These are phyloP conservation scores for Fundulus diaphanus DNA, from an alignment of 2,797 vertebrate genomes.

Conservation along the genomic window DNA sequence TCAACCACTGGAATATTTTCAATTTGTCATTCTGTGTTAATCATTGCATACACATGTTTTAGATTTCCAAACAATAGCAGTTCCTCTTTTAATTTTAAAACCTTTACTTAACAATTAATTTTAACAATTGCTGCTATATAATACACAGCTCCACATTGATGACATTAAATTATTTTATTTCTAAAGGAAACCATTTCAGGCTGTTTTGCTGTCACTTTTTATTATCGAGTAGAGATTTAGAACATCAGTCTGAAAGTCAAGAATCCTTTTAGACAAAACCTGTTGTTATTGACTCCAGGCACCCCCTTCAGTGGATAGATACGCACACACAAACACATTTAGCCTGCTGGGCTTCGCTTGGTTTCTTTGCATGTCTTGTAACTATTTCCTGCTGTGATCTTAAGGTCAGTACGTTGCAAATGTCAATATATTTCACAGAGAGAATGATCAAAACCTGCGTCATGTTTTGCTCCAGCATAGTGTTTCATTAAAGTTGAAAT, in stretches of 20 bases:
- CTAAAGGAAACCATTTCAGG: background rate
- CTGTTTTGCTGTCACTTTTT: background rate
- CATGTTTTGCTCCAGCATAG: background rate
- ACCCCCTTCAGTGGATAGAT: background rate
- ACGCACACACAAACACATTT: background rate
- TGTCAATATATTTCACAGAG: background rate
- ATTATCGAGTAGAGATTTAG: background rate
- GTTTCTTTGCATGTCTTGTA: slow-evolving; percentile 44
- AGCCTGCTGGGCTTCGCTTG: background rate
- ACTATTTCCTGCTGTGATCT: slow-evolving; percentile 53
- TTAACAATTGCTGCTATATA: background rate
- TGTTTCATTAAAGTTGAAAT: slow-evolving; percentile 6
- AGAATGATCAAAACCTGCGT: background rate
- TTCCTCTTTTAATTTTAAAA: background rate
- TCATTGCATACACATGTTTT: background rate
- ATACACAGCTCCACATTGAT: background rate
- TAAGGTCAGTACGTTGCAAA: slow-evolving; percentile 10
- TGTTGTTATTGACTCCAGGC: background rate
- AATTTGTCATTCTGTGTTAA: too few relatives aligned
- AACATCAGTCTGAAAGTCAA: background rate
- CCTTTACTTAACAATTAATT: background rate
- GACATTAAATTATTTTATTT: background rate
- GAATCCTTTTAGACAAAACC: background rate
- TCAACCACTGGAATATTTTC: too few relatives aligned
- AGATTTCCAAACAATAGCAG: background rate